Evolutionary conservation across 2,888 invertebrate genomes (phyloP).

Genomic region (Rhogogaster chlorosoma): DNA sequence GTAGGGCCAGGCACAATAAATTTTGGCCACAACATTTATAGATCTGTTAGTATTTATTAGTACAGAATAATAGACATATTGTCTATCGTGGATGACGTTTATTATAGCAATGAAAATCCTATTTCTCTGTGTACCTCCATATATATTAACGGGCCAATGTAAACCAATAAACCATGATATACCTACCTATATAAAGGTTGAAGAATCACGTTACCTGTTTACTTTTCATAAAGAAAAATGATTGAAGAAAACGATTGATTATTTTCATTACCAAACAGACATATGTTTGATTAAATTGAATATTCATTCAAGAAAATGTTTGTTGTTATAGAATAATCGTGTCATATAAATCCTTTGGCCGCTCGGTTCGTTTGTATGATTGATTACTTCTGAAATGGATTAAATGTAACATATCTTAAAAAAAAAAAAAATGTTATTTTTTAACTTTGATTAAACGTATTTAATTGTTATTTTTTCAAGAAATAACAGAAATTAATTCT

Average conservation of each 20-base stretch:
- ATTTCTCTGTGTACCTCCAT: constrained; percentile 47
- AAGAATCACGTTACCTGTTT: constrained; percentile 47
- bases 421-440: constrained; percentile 12
- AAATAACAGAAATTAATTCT: constrained; percentile 32
- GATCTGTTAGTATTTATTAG: constrained; percentile 75
- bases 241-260: not conserved
- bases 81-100: constrained; percentile 70
- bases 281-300: constrained; percentile 5
- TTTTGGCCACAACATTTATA: constrained; percentile 76
- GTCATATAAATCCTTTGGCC: not conserved
- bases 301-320: not conserved
- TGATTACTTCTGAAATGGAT: constrained; percentile 28
- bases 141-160: constrained; percentile 44
- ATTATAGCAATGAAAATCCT: constrained; percentile 41
- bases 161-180: constrained; percentile 27
- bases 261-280: not conserved
- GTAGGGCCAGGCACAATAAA: constrained; percentile 77
- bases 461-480: constrained; percentile 33
- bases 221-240: constrained; percentile 29
- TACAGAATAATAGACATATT: constrained; percentile 75
- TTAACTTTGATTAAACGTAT: constrained; percentile 17
- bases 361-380: constrained; percentile 14
- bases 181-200: not conserved
- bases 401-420: constrained; percentile 37
- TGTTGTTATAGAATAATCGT: not conserved